phyloP scores from a whole-genome alignment of 2,888 invertebrate species.

The Idaea biselata region DNA sequence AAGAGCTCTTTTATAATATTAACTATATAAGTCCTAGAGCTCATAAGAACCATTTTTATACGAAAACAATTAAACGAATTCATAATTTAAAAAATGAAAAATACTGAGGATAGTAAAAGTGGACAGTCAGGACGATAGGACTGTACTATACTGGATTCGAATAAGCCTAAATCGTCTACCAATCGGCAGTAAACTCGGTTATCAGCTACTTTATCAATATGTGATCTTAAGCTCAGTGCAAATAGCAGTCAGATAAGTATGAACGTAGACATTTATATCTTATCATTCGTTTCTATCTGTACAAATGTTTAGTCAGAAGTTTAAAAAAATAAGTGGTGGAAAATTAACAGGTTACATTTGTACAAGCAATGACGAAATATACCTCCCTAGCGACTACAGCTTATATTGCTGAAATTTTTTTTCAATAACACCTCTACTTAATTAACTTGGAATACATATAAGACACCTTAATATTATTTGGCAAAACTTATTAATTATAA shows the following conservation, averaged over 20 bases:
- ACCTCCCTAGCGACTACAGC: background rate
- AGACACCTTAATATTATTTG: too few relatives aligned
- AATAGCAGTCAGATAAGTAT: slow-evolving; percentile 71
- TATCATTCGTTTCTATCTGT: slow-evolving; percentile 58
- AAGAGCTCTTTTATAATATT: slow-evolving; percentile 50
- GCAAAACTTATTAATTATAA: too few relatives aligned
- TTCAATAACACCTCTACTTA: background rate
- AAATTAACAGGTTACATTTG: slow-evolving; percentile 7
- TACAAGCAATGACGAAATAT: background rate
- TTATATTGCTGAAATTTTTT: background rate
- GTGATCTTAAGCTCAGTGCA: slow-evolving; percentile 71
- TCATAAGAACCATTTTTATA: slow-evolving; percentile 62
- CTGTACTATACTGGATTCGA: slow-evolving; percentile 56
- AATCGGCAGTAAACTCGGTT: slow-evolving; percentile 54
- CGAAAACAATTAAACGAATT: slow-evolving; percentile 50
- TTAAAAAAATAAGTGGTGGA: slow-evolving; percentile 16
- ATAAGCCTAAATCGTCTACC: slow-evolving; percentile 44
- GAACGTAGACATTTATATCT: slow-evolving; percentile 58
- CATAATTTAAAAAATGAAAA: slow-evolving; percentile 55
- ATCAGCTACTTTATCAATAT: slow-evolving; percentile 69
- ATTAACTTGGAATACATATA: background rate
- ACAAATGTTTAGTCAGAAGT: slow-evolving; percentile 39
- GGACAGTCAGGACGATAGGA: slow-evolving; percentile 49
- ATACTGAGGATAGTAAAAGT: slow-evolving; percentile 38
- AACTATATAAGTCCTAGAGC: slow-evolving; percentile 60